Conservation (phyloP, 2,888 invertebrate species). For the Acleris literana region DNA sequence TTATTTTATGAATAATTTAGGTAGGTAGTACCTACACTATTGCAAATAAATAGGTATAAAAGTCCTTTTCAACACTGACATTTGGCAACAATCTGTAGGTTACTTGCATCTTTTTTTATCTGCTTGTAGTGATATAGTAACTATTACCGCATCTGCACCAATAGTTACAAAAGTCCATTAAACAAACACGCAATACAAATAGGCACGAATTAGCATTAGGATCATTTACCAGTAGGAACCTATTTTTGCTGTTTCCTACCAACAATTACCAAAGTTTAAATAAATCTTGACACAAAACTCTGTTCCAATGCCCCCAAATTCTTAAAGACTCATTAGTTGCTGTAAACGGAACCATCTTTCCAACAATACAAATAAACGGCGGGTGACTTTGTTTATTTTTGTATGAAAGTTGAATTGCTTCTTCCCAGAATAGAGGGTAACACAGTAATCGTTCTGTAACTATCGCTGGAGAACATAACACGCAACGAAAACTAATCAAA, state of each 20-base stretch:
- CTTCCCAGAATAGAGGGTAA: constrained; percentile 70
- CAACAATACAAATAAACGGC: constrained; percentile 73
- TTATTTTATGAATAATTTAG: too few relatives aligned
- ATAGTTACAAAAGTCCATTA: constrained; percentile 17
- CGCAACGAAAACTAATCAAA: not conserved
- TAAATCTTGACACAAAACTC: constrained; percentile 40
- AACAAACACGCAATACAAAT: constrained; percentile 13
- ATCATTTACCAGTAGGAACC: constrained; percentile 26
- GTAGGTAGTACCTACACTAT: too few relatives aligned
- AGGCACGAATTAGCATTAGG: constrained; percentile 26
- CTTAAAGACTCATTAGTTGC: constrained; percentile 70
- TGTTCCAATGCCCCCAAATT: constrained; percentile 58
- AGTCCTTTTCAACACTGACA: too few relatives aligned
- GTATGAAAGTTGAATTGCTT: constrained; percentile 72
- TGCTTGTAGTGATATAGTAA: too few relatives aligned
- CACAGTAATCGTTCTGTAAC: constrained; percentile 73
- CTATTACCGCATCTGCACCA: not conserved
- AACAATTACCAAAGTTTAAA: constrained; percentile 30
- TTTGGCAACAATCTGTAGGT: too few relatives aligned
- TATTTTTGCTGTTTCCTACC: constrained; percentile 30
- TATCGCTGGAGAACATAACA: constrained; percentile 47
- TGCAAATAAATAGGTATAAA: too few relatives aligned
- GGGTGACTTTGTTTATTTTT: constrained; percentile 76
- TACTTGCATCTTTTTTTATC: too few relatives aligned
- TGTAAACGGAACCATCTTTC: constrained; percentile 62